phyloP scores from a whole-genome alignment of 2,113 vertebrate genomes.

The Zonotrichia leucophrys region DNA sequence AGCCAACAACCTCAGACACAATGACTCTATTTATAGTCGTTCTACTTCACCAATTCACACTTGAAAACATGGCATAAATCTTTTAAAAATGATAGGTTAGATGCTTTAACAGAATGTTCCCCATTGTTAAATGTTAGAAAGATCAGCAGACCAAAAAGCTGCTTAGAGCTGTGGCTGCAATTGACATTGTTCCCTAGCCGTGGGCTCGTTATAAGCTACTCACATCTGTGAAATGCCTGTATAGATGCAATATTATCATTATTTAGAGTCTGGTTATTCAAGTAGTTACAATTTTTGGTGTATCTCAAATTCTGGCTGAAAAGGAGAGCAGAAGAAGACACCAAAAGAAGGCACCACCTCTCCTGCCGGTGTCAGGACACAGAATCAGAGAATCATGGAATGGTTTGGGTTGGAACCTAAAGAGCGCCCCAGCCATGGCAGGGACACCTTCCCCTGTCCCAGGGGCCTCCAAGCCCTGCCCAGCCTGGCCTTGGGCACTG shows the following conservation, averaged over 20 bases:
- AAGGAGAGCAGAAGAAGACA: not conserved
- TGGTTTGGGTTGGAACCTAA: not conserved
- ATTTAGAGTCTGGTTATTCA: not conserved
- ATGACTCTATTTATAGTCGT: not conserved
- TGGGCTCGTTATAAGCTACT: not conserved
- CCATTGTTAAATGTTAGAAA: not conserved
- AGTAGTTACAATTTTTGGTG: not conserved
- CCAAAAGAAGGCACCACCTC: not conserved
- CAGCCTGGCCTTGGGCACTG: rapidly evolving
- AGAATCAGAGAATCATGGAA: not conserved
- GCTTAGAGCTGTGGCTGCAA: not conserved
- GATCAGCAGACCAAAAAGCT: not conserved
- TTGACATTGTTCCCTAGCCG: not conserved
- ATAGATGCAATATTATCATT: not conserved
- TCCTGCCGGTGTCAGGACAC: not conserved
- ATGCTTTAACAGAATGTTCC: not conserved
- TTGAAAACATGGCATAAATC: not conserved
- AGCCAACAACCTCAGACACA: not conserved
- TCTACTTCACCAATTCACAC: not conserved
- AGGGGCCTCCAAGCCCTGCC: not conserved
- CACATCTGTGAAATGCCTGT: not conserved
- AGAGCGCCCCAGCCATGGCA: not conserved
- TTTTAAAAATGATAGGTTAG: not conserved
- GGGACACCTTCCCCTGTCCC: rapidly evolving
- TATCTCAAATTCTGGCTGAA: not conserved